These are phyloP conservation scores for Cantharis flavilabris DNA, from an alignment of 2,888 invertebrate genomes.

Conservation along the genomic window DNA sequence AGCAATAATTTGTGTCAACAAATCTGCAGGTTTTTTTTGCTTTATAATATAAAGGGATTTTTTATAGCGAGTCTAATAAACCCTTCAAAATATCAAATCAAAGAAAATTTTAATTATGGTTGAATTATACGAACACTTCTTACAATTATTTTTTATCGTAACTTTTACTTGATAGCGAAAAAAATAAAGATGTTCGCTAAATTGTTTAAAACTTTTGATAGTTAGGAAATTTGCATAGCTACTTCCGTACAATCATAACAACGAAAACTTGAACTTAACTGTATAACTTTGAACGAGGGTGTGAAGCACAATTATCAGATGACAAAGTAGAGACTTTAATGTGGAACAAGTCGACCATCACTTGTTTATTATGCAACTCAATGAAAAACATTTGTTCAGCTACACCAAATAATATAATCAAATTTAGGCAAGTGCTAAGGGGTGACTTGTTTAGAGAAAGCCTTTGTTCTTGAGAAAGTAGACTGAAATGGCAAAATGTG, in stretches of 20 bases:
- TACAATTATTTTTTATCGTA: not conserved
- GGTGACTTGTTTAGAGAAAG: slow-evolving; percentile 25
- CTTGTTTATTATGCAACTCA: slow-evolving; percentile 21
- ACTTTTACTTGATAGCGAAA: not conserved
- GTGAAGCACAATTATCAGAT: slow-evolving; percentile 11
- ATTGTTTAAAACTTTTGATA: not conserved
- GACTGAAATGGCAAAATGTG: not conserved
- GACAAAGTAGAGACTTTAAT: slow-evolving; percentile 16
- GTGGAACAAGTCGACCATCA: slow-evolving; percentile 16
- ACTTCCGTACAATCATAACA: not conserved
- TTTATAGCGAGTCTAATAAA: no score
- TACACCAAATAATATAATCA: slow-evolving; percentile 35
- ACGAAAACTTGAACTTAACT: not conserved
- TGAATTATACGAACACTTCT: not conserved
- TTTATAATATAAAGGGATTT: no score
- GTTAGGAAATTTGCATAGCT: not conserved
- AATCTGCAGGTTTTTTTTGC: no score
- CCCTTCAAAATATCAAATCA: no score
- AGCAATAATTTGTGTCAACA: no score
- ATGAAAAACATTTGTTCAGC: slow-evolving; percentile 36
- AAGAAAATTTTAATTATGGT: not conserved
- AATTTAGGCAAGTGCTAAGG: slow-evolving; percentile 31
- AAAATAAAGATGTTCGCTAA: not conserved
- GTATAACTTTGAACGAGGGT: slow-evolving; percentile 5
- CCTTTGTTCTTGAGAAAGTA: not conserved